These are phyloP conservation scores for Tenthredo distinguenda DNA, from an alignment of 2,888 invertebrate genomes.

Conservation along the genomic window DNA sequence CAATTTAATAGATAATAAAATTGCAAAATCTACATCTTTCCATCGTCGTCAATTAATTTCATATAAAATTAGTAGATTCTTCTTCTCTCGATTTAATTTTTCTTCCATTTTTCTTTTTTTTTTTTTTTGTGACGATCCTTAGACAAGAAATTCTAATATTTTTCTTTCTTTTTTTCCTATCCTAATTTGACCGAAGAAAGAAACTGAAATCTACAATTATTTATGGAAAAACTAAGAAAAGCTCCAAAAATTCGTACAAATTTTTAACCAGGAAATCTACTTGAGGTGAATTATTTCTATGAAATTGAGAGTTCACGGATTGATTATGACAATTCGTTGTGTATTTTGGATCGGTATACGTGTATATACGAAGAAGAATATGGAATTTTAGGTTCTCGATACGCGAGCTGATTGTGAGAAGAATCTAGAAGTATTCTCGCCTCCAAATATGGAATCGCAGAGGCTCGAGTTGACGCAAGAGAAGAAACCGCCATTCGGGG, in stretches of 20 bases:
- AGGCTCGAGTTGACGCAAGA: conserved; percentile 25
- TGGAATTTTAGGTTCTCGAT: conserved; percentile 5
- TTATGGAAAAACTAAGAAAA: no score
- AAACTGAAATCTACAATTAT: no score
- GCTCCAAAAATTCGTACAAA: no score
- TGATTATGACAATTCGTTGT: background rate
- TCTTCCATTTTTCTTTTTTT: background rate
- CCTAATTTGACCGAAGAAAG: no score
- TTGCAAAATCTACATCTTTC: background rate
- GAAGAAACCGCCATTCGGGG: conserved; percentile 27
- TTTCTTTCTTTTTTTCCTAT: no score
- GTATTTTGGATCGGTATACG: background rate
- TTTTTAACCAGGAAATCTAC: no score
- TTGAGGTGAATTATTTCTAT: background rate
- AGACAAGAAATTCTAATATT: no score
- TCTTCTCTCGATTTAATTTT: background rate
- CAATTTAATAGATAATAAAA: background rate
- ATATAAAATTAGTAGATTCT: background rate
- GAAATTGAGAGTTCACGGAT: background rate
- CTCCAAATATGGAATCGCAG: conserved; percentile 34
- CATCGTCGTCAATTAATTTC: background rate
- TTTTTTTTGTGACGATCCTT: no score
- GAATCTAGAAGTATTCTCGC: conserved; percentile 15
- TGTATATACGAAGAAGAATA: background rate
- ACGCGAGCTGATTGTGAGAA: background rate